Evolutionary conservation across 1,140 invertebrate genomes (phyloP).

Genomic region (Drosophila sproati): DNA sequence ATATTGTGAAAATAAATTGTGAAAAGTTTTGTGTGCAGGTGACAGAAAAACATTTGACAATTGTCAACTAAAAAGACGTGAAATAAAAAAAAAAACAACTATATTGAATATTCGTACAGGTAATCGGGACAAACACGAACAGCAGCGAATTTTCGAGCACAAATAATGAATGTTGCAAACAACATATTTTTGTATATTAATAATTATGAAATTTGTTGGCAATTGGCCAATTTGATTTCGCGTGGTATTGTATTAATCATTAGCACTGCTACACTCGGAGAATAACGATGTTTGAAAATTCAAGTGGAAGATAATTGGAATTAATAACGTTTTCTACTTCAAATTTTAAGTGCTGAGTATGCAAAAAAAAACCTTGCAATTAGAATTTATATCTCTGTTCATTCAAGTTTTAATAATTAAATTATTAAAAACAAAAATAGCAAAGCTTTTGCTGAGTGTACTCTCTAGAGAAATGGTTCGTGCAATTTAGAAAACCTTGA

Average conservation of each 20-base stretch:
- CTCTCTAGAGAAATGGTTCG: slow-evolving; percentile 33
- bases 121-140: slow-evolving; percentile 18
- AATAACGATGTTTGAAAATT: neutral
- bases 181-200: slow-evolving; percentile 37
- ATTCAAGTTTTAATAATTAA: too few species aligned
- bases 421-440: too few species aligned
- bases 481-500: slow-evolving; percentile 64
- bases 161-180: slow-evolving; percentile 14
- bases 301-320: too few species aligned
- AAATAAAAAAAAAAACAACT: slow-evolving; percentile 32
- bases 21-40: slow-evolving; percentile 16
- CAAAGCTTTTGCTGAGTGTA: neutral
- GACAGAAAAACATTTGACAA: slow-evolving; percentile 27
- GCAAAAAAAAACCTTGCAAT: too few species aligned
- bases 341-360: too few species aligned
- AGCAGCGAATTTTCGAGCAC: neutral
- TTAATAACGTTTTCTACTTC: too few species aligned
- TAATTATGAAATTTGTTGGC: slow-evolving; percentile 63
- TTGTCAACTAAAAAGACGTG: slow-evolving; percentile 24
- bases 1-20: slow-evolving; percentile 33
- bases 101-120: slow-evolving; percentile 37
- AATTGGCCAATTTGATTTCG: slow-evolving; percentile 58
- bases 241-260: slow-evolving; percentile 10
- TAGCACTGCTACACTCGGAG: neutral
- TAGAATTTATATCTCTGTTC: too few species aligned